Base-by-base conservation (phyloP, 2,888 invertebrate species). In the Deilephila elpenor region DNA sequence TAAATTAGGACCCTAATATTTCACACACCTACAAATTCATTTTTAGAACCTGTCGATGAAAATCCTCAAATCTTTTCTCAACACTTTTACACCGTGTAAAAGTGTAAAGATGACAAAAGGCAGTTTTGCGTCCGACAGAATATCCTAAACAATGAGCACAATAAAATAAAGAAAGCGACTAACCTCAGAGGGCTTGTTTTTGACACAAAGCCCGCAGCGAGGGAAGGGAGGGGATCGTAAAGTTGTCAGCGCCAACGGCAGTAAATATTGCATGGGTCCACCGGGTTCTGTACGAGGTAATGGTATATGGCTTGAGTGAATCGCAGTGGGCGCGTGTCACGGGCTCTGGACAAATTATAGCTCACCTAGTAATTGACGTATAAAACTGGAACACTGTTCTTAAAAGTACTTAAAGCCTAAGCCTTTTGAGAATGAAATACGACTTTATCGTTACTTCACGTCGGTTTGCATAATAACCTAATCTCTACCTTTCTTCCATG, bases 201-300 rank as follows among this genome's bases (percentile, higher is more conserved):
- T 82, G 83, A 82, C 82, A 80, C 82, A 80, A 78, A 79, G 78
- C 79, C 75, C 78, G 75, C 71, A 56, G 73, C 11, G n/a, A 11
- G 71, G 60, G 70, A 34, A 32, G 56, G 44, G 74, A 14, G 11
- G 34, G 70, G 72, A 56, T 80, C 83, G 81, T 84, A 83, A 84
- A 83, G 76, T 83, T 83, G 83, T 84, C 84, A 82, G 77, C 78
- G 78, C 75, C 84, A 84, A 80, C 74, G 77, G 74, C 78, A 75
- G 80, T 83, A 83, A 83, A 84, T 82, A 84, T 81, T 78, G 79
- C 75, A 71, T 74, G 79, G 77, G 72, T 72, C 70, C 71, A 71
- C n/a, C 70, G 73, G 34, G 56, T 73, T 73, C 7, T 37, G 25
- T 64, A 59, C 67, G 56, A 59, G 59, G 56, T 73, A 64, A 73